A percentile compares a stretch with the other conserved stretches of the same genome.
These are phyloP conservation scores for Anser cygnoides DNA, from an alignment of 2,113 vertebrate species.

Conservation along the genomic window DNA sequence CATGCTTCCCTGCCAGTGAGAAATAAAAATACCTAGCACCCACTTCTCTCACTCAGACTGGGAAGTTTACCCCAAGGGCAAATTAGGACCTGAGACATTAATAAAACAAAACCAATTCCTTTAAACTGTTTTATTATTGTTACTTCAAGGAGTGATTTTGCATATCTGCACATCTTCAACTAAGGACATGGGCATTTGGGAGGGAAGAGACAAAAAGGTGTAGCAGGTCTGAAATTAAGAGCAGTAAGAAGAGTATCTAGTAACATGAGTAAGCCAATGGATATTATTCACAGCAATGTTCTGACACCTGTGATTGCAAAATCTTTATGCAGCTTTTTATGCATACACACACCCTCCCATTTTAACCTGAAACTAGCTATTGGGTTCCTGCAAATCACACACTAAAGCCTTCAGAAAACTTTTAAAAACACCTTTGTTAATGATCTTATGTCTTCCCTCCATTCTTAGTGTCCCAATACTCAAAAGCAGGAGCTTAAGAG, in stretches of 20 bases:
- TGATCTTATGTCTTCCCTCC: neutral
- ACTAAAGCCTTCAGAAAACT: neutral
- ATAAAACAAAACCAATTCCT: neutral
- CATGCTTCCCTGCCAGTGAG: neutral
- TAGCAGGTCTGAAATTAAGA: constrained; percentile 1
- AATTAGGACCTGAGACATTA: neutral
- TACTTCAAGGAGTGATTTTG: neutral
- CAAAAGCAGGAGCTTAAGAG: neutral
- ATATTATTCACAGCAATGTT: neutral
- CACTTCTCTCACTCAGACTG: neutral
- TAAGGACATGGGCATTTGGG: neutral
- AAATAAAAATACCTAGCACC: neutral
- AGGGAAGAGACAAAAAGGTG: neutral
- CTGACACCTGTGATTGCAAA: neutral
- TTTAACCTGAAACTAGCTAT: neutral
- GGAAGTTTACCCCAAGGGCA: neutral
- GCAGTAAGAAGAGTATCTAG: neutral
- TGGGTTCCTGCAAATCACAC: neutral
- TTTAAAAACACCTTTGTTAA: neutral
- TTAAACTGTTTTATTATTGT: neutral
- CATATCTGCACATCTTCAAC: neutral
- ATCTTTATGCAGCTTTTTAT: neutral
- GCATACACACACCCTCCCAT: neutral
- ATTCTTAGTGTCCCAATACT: neutral
- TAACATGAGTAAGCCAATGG: neutral